These are phyloP conservation scores for Mesodorylaimus sp. DNA, from an alignment of 2,888 invertebrate genomes.

Conservation along the genomic window DNA sequence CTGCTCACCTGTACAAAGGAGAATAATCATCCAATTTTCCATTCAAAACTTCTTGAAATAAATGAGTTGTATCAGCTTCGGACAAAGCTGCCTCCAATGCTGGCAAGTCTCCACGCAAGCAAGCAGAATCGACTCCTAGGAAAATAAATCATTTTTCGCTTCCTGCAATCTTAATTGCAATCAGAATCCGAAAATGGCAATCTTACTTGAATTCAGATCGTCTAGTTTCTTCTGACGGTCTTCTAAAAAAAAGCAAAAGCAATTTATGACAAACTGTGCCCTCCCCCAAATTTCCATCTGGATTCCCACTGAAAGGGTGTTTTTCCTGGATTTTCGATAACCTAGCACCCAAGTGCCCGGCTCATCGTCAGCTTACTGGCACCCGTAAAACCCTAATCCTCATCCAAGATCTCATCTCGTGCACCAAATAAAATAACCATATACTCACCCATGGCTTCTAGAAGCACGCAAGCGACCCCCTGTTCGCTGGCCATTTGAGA, in stretches of 20 bases:
- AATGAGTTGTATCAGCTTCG: constrained; percentile 6
- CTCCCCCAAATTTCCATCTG: neutral
- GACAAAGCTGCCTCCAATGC: constrained; percentile 46
- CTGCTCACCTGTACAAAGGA: constrained; percentile 61
- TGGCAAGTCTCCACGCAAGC: constrained; percentile 50
- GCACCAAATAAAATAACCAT: neutral
- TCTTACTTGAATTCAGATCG: constrained; percentile 42
- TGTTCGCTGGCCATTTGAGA: constrained; percentile 49
- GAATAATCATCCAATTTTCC: constrained; percentile 73
- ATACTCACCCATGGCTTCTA: constrained; percentile 20
- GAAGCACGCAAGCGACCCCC: constrained; percentile 24
- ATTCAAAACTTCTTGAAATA: constrained; percentile 50
- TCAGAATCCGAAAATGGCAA: neutral
- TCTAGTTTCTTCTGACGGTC: constrained; percentile 53
- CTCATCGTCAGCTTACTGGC: neutral
- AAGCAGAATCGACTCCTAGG: constrained; percentile 53
- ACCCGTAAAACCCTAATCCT: neutral
- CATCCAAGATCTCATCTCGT: neutral
- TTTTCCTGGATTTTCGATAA: neutral
- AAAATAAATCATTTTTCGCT: constrained; percentile 15
- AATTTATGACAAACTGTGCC: neutral
- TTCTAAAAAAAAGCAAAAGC: constrained; percentile 36
- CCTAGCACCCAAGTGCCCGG: no score
- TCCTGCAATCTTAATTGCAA: constrained; percentile 4
- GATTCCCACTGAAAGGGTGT: constrained; percentile 2